Base-by-base conservation (phyloP, 2,797 vertebrate species). In the Clarias pachynema region DNA sequence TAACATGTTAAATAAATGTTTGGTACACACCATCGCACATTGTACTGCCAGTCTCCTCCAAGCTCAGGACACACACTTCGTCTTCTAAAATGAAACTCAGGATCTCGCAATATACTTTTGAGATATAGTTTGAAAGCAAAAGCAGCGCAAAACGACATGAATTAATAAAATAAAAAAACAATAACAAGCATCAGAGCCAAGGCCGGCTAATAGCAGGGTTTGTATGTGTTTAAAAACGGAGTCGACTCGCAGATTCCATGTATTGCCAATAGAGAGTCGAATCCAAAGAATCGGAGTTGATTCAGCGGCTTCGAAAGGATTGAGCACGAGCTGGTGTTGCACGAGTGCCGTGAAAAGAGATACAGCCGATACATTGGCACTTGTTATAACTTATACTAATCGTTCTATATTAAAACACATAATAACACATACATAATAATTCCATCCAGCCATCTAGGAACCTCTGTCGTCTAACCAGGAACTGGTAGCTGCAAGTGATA, bases 21-120 rank as follows among this genome's bases (percentile, higher is more conserved):
- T 80, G 14, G 7, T n/a, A 80, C 60, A 80, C 78, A 80, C 78
- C 60, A 80, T 80, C 78, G 78, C 78, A 80, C 78, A 80, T 80
- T 37, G 16, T 80, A 80, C 16, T 80, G 60, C 20, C 24, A 80
- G 78, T 49, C 78, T 80, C 60, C 78, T 65, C 40, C 78, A 65
- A 16, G 40, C 1, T 53, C 78, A 65, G 37, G 10, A n/a, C 22
- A 18, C n/a, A 29, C 60, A 80, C 60, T 31, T 20, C n/a, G 16
- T 49, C 34, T 79, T 8, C 15, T 49, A 18, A 44, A 65, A 62
- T 62, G 5, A 62, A 18, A 63, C 14, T 63, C 60, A 2, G 22
- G 16, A 78, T n/a, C 57, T 77, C 24, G 16, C 37, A 65, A 66
- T 80, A 49, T 80, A 49, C n/a, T 65, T 66, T 80, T 80, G 14